Percentiles rank a stretch among this genome's conserved stretches.
Conservation (phyloP, 2,113 vertebrate species). For the Pachypanchax playfairii region DNA sequence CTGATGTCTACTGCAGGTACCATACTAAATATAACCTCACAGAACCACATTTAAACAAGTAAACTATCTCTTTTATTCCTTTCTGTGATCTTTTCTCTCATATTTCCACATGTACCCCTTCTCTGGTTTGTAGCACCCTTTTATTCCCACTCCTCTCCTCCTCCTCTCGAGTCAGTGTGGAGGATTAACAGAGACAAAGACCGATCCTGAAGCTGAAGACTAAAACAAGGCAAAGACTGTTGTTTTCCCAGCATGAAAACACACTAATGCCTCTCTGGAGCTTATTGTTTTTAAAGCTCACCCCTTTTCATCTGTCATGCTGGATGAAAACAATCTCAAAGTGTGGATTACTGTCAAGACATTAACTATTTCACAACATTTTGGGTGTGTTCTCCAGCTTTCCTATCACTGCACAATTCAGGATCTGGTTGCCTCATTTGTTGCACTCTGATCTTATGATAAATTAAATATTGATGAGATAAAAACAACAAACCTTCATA, state of each 20-base stretch:
- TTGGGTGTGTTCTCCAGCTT: constrained; percentile 29
- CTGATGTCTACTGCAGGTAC: neutral
- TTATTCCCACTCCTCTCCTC: too few relatives aligned
- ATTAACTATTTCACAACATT: constrained; percentile 44
- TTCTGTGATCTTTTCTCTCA: neutral
- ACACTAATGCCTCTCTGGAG: constrained; percentile 43
- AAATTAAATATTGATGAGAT: constrained; percentile 9
- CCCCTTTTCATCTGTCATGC: constrained; percentile 28
- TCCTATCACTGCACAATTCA: constrained; percentile 51
- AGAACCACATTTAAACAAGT: neutral
- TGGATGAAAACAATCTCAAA: constrained; percentile 28
- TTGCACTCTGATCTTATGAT: constrained; percentile 20
- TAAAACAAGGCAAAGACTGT: constrained; percentile 31
- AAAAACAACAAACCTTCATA: too few relatives aligned
- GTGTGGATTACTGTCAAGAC: constrained; percentile 27
- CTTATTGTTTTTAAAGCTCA: constrained; percentile 46
- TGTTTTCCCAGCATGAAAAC: constrained; percentile 45
- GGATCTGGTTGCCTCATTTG: constrained; percentile 22
- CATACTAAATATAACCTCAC: neutral
- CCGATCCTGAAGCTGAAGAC: constrained; percentile 39
- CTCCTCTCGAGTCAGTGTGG: constrained; percentile 22
- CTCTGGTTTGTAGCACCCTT: neutral
- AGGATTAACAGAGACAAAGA: constrained; percentile 70
- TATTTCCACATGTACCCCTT: constrained; percentile 1
- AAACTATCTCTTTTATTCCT: neutral